phyloP scores from a whole-genome alignment of 2,888 invertebrate species.

The Tetanocera ferruginea region DNA sequence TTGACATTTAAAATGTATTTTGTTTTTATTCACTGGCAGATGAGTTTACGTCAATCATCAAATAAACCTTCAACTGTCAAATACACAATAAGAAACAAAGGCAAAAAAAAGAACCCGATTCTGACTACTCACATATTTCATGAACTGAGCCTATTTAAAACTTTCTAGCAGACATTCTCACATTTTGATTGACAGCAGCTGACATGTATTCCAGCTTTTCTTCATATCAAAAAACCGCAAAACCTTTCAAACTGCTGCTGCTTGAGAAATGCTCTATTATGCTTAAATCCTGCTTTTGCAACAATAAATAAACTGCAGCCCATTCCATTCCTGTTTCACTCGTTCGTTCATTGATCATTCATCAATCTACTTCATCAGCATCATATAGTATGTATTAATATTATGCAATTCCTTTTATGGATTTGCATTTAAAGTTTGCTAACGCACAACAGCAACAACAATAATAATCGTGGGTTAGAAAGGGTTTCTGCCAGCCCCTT shows the following conservation, averaged over 20 bases:
- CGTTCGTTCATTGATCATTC: background rate
- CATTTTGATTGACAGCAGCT: constrained; percentile 1
- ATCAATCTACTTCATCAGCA: background rate
- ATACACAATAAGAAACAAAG: background rate
- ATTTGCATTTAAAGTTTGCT: constrained; percentile 13
- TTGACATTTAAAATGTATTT: too few species aligned
- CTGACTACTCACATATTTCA: too few species aligned
- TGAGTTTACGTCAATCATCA: too few species aligned
- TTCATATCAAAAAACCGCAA: background rate
- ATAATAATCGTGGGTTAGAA: background rate
- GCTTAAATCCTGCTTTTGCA: background rate
- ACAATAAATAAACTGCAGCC: background rate
- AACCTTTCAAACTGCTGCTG: background rate
- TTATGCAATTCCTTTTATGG: constrained; percentile 62
- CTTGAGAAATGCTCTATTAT: background rate
- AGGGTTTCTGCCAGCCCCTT: background rate
- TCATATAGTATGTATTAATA: constrained; percentile 63
- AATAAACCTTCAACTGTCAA: too few species aligned
- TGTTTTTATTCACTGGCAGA: too few species aligned
- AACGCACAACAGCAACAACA: background rate
- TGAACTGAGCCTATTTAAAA: too few species aligned
- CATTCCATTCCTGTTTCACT: background rate
- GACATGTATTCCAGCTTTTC: background rate
- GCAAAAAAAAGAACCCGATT: too few species aligned
- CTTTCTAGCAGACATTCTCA: too few species aligned